Conservation (phyloP, 2,797 vertebrate genomes). For the Spea hammondii region DNA sequence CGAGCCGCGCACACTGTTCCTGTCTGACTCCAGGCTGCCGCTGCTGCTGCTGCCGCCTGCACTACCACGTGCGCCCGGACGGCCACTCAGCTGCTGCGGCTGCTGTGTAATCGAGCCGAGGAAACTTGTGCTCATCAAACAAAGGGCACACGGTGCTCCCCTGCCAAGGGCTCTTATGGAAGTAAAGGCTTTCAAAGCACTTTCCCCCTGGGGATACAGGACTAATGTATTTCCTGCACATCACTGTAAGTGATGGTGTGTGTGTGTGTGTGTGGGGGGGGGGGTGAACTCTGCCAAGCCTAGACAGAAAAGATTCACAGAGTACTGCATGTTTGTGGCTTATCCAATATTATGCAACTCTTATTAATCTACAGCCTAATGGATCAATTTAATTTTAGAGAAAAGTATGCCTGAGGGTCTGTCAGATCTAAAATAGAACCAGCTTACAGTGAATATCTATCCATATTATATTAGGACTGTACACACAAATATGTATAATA, state of each 20-base stretch:
- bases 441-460: too few relatives aligned
- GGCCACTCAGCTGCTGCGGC: constrained; percentile 33
- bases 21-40: constrained; percentile 10
- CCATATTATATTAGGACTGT: too few relatives aligned
- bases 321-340: neutral
- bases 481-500: too few relatives aligned
- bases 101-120: constrained; percentile 21
- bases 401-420: too few relatives aligned
- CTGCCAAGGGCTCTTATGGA: constrained; percentile 30
- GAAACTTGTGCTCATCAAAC: constrained; percentile 35
- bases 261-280: too few relatives aligned
- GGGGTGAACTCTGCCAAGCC: neutral
- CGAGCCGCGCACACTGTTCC: neutral
- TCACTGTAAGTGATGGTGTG: neutral
- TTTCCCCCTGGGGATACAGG: constrained; percentile 16
- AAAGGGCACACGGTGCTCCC: constrained; percentile 22
- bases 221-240: constrained; percentile 27
- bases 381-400: too few relatives aligned
- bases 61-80: constrained; percentile 26
- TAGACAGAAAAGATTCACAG: neutral
- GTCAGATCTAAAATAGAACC: too few relatives aligned
- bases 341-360: neutral
- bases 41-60: neutral
- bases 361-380: too few relatives aligned
- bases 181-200: constrained; percentile 31